Evolutionary conservation across 2,888 invertebrate genomes (phyloP).

Genomic region (Tromatobia lineatoria): DNA sequence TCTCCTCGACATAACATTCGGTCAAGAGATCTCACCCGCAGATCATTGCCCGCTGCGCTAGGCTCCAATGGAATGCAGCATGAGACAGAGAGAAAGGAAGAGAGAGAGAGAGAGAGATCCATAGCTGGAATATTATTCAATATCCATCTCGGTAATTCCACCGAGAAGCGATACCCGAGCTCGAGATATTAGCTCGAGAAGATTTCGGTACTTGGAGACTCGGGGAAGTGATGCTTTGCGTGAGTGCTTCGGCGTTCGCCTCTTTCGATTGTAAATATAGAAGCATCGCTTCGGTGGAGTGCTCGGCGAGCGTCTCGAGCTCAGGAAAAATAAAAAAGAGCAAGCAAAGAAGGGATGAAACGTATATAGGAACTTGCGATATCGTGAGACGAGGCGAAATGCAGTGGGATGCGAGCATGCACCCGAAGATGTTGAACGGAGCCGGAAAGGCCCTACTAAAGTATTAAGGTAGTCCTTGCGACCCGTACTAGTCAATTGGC

Average conservation of each 20-base stretch:
- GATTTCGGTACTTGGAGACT: conserved; percentile 10
- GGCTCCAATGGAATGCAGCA: conserved; percentile 27
- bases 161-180: conserved; percentile 13
- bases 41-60: conserved; percentile 32
- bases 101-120: conserved; percentile 4
- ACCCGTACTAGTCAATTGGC: no score
- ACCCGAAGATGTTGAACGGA: conserved; percentile 30
- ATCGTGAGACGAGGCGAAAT: conserved; percentile 64
- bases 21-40: conserved; percentile 48
- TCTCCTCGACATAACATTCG: conserved; percentile 53
- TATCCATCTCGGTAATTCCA: conserved; percentile 33
- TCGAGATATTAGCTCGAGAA: conserved; percentile 1
- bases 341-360: conserved; percentile 60
- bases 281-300: conserved; percentile 4
- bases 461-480: no score
- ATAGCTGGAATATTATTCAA: conserved; percentile 44
- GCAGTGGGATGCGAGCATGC: conserved; percentile 38
- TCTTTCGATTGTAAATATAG: conserved; percentile 27
- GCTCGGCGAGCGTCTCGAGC: not conserved
- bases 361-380: conserved; percentile 46
- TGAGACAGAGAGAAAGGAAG: not conserved
- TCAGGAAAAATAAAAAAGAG: conserved; percentile 49
- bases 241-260: conserved; percentile 20
- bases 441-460: conserved; percentile 29
- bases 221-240: conserved; percentile 1